These are phyloP conservation scores for Hermetia illucens DNA, from an alignment of 1,140 invertebrate species.

Conservation along the genomic window DNA sequence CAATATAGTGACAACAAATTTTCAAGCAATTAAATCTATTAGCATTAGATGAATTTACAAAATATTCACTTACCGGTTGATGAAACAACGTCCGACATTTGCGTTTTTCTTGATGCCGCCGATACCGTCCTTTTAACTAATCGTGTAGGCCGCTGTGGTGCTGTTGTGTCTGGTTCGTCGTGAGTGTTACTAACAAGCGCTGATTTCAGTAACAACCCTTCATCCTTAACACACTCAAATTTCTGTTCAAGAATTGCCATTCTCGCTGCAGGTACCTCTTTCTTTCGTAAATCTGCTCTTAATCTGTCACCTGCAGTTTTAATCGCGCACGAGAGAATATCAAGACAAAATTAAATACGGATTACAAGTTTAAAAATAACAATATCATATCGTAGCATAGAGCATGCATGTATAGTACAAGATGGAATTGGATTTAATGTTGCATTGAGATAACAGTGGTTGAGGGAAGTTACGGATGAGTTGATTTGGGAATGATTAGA, in stretches of 20 bases:
- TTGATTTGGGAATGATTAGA: no score
- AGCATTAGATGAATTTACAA: no score
- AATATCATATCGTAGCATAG: no score
- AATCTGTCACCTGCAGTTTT: constrained; percentile 55
- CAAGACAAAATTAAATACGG: background rate
- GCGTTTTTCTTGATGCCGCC: constrained; percentile 8
- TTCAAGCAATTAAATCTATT: no score
- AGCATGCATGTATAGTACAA: no score
- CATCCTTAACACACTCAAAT: constrained; percentile 74
- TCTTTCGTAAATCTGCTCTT: constrained; percentile 65
- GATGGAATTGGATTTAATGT: no score
- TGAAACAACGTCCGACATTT: constrained; percentile 5
- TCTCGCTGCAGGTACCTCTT: constrained; percentile 70
- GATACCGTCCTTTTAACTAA: constrained; percentile 21
- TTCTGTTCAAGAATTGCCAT: constrained; percentile 61
- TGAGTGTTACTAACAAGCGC: constrained; percentile 25
- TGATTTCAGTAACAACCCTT: constrained; percentile 64
- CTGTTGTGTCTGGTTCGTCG: constrained; percentile 21
- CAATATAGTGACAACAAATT: no score
- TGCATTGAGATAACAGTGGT: no score
- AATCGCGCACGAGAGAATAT: no score
- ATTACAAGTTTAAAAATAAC: background rate
- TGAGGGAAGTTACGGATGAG: no score
- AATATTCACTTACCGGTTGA: constrained; percentile 5
- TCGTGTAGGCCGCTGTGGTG: constrained; percentile 19